phyloP scores from a whole-genome alignment of 2,888 invertebrate species.

The Sycophila texana region DNA sequence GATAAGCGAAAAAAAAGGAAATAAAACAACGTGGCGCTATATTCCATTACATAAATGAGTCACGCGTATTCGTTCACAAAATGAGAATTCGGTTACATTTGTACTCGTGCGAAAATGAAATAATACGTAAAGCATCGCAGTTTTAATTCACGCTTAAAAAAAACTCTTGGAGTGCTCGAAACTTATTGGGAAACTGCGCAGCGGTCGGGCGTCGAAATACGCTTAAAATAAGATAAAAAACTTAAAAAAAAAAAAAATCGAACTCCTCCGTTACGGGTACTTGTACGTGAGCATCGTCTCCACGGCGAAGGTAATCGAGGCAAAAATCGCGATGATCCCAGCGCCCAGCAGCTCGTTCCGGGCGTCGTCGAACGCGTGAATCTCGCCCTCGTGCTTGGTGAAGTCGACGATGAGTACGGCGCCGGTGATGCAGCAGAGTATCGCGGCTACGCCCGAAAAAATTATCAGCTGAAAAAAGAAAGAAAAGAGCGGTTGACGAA shows the following conservation, averaged over 20 bases:
- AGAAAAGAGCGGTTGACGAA: neutral
- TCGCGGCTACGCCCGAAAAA: conserved; percentile 80
- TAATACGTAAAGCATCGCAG: no score
- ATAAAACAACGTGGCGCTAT: no score
- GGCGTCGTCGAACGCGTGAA: conserved; percentile 77
- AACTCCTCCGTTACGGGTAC: conserved; percentile 43
- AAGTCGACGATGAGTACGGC: conserved; percentile 69
- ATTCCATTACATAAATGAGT: no score
- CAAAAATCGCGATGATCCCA: conserved; percentile 80
- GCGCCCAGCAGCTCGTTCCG: conserved; percentile 80
- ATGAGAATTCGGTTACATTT: no score
- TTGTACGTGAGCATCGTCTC: conserved; percentile 79
- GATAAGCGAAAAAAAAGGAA: no score
- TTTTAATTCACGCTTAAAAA: no score
- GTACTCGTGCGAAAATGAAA: no score
- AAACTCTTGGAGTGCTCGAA: no score
- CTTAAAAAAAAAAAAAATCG: neutral
- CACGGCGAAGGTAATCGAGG: conserved; percentile 79
- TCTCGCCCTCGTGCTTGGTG: conserved; percentile 73
- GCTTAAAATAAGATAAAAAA: no score
- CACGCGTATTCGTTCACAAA: no score
- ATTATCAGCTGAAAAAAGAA: conserved; percentile 75
- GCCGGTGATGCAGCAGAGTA: conserved; percentile 82
- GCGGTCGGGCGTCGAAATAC: no score
- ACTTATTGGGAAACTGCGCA: no score